These are phyloP conservation scores for Polietes domitor DNA, from an alignment of 2,888 invertebrate species.

Conservation along the genomic window DNA sequence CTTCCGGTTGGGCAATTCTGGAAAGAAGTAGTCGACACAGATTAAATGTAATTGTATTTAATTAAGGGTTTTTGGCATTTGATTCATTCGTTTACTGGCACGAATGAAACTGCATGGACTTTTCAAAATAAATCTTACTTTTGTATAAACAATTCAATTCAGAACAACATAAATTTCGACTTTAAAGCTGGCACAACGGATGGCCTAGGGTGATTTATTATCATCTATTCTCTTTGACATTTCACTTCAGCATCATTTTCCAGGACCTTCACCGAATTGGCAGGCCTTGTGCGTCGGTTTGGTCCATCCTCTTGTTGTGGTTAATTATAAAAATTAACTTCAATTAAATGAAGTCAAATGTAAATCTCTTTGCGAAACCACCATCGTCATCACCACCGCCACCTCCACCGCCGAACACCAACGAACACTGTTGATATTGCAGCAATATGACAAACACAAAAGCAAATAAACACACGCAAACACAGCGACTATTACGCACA, in stretches of 20 bases:
- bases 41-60: no score
- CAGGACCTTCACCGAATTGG: not conserved
- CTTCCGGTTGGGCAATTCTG: no score
- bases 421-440: not conserved
- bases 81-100: no score
- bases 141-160: not conserved
- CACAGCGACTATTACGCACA: not conserved
- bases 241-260: not conserved
- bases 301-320: slow-evolving; percentile 13
- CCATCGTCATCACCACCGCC: not conserved
- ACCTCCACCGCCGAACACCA: not conserved
- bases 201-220: not conserved
- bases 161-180: no score
- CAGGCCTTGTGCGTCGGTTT: not conserved
- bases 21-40: no score
- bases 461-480: not conserved
- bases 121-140: no score
- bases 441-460: not conserved
- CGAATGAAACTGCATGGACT: no score
- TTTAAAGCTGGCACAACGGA: not conserved
- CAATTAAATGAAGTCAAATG: slow-evolving; percentile 32
- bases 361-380: slow-evolving; percentile 5
- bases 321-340: slow-evolving; percentile 31
- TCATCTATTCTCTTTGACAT: not conserved
- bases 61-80: no score